Evolutionary conservation across 2,797 vertebrate species (phyloP).

Genomic region (Falco rusticolus): DNA sequence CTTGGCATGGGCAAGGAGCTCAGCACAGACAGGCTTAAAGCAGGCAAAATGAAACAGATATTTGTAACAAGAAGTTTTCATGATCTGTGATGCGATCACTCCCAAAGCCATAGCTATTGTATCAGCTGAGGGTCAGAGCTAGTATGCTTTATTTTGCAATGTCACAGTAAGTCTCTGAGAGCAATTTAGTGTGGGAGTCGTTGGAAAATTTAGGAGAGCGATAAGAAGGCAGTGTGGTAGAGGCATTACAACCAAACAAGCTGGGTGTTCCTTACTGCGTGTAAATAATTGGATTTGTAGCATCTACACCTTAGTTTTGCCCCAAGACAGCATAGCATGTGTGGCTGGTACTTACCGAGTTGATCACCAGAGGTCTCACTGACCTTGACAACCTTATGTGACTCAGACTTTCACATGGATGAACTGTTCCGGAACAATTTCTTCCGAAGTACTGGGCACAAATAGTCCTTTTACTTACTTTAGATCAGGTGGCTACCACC

Average conservation of each 20-base stretch:
- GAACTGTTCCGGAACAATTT: conserved; percentile 62
- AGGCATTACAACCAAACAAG: not conserved
- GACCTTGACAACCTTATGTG: conserved; percentile 63
- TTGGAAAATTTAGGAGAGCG: not conserved
- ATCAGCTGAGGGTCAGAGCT: not conserved
- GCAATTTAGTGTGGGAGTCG: not conserved
- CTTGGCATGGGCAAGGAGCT: not conserved
- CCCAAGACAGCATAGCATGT: not conserved
- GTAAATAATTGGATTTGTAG: conserved; percentile 14
- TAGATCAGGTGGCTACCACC: not conserved
- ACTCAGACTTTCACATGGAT: conserved; percentile 49
- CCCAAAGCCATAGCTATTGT: not conserved
- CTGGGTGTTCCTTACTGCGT: conserved; percentile 1
- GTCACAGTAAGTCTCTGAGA: not conserved
- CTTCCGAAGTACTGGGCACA: conserved; percentile 48
- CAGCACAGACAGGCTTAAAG: not conserved
- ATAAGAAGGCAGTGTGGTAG: not conserved
- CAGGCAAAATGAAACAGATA: not conserved
- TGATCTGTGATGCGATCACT: not conserved
- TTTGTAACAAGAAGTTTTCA: not conserved
- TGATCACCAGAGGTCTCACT: conserved; percentile 68
- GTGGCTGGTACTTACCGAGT: conserved; percentile 24
- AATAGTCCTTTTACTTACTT: conserved; percentile 45
- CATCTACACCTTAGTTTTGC: not conserved
- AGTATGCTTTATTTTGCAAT: not conserved